Percentiles rank a stretch among this genome's conserved stretches.
Evolutionary conservation across 2,888 invertebrate genomes (phyloP).

Genomic region (Siphlonurus alternatus): DNA sequence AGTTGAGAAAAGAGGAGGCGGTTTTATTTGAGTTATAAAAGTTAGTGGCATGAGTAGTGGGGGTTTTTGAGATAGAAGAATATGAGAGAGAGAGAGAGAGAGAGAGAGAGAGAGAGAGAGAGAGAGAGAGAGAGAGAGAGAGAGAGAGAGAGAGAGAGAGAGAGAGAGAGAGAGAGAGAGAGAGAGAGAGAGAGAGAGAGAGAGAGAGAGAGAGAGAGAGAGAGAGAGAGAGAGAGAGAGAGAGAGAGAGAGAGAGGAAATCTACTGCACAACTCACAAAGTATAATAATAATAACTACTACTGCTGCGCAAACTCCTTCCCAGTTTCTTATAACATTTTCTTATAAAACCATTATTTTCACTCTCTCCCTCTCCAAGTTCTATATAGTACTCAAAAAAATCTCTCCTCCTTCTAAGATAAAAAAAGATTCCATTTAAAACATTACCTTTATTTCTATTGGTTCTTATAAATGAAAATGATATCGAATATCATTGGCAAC

Average conservation of each 20-base stretch:
- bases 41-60: neutral
- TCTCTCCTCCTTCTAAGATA: neutral
- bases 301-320: neutral
- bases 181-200: neutral
- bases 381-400: neutral
- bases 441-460: neutral
- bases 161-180: neutral
- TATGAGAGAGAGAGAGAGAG: neutral
- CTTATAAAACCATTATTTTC: neutral
- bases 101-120: constrained; percentile 4
- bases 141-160: neutral
- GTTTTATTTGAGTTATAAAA: constrained; percentile 3
- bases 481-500: neutral
- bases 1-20: constrained; percentile 2
- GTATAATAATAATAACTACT: neutral
- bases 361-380: neutral
- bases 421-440: neutral
- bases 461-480: neutral
- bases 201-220: neutral
- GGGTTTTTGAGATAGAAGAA: neutral
- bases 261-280: neutral
- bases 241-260: neutral
- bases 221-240: neutral
- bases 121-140: neutral
- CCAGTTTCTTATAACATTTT: neutral